Conservation (phyloP, 1,140 invertebrate species). For the Coptotermes formosanus region DNA sequence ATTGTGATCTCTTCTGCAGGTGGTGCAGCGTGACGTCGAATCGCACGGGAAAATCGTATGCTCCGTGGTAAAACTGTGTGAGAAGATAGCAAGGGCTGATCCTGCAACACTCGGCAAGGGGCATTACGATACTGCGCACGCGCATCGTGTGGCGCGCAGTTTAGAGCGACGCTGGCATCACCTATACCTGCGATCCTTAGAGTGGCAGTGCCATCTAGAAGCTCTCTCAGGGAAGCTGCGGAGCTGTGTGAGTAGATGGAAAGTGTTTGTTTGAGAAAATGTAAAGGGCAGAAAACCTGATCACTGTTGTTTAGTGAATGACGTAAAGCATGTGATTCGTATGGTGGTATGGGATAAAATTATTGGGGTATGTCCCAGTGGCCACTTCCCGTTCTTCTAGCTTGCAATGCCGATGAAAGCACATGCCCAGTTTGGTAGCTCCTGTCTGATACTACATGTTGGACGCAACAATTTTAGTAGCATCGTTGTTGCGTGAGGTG, state of each 20-base stretch:
- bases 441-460: too few relatives aligned
- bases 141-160: conserved; percentile 50
- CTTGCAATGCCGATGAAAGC: too few relatives aligned
- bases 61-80: conserved; percentile 70
- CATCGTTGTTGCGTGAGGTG: too few relatives aligned
- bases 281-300: too few relatives aligned
- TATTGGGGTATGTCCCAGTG: too few relatives aligned
- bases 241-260: not conserved
- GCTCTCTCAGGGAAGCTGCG: conserved; percentile 47
- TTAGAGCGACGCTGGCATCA: conserved; percentile 84
- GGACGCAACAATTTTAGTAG: too few relatives aligned
- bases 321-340: too few relatives aligned
- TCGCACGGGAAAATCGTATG: conserved; percentile 78
- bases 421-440: too few relatives aligned
- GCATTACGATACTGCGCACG: conserved; percentile 25
- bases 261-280: not conserved
- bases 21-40: conserved; percentile 80
- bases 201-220: conserved; percentile 85
- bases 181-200: conserved; percentile 80
- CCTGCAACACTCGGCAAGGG: not conserved
- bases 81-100: conserved; percentile 42
- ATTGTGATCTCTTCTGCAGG: conserved; percentile 54
- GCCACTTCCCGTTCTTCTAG: too few relatives aligned
- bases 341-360: too few relatives aligned
- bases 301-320: too few relatives aligned